These are phyloP conservation scores for Polydrusus tereticollis DNA, from an alignment of 2,888 invertebrate species.

Conservation along the genomic window DNA sequence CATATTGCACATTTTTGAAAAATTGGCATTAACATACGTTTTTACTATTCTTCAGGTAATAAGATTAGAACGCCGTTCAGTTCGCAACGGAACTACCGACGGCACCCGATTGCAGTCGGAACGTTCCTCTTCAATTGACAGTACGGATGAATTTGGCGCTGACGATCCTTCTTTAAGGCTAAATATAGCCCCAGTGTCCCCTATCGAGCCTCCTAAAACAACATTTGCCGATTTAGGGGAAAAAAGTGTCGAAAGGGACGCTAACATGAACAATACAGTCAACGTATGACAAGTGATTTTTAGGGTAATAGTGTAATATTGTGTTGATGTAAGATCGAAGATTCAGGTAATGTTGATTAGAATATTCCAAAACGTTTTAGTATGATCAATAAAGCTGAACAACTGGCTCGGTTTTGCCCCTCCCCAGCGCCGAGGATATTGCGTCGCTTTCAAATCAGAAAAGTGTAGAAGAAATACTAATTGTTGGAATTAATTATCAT, in stretches of 20 bases:
- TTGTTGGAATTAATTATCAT: no score
- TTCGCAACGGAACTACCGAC: constrained; percentile 61
- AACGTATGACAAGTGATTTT: constrained; percentile 15
- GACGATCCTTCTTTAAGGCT: constrained; percentile 66
- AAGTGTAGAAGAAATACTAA: no score
- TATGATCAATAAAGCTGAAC: neutral
- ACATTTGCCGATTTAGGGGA: constrained; percentile 47
- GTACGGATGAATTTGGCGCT: constrained; percentile 63
- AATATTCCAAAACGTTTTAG: neutral
- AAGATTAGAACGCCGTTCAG: constrained; percentile 74
- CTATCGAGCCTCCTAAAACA: constrained; percentile 53
- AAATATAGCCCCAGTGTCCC: constrained; percentile 59
- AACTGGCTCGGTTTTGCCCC: neutral
- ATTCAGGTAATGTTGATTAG: neutral
- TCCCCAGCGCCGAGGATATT: no score
- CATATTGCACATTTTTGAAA: no score
- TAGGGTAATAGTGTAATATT: constrained; percentile 9
- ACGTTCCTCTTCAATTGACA: constrained; percentile 64
- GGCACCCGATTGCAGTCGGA: constrained; percentile 59
- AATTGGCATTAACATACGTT: neutral
- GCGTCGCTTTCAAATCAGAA: no score
- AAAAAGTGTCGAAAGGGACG: constrained; percentile 50
- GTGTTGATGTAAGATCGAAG: neutral
- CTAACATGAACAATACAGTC: constrained; percentile 59
- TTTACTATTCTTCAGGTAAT: constrained; percentile 71